Evolutionary conservation across 1,140 invertebrate species (phyloP).

Genomic region (Drosophila pseudoobscura): DNA sequence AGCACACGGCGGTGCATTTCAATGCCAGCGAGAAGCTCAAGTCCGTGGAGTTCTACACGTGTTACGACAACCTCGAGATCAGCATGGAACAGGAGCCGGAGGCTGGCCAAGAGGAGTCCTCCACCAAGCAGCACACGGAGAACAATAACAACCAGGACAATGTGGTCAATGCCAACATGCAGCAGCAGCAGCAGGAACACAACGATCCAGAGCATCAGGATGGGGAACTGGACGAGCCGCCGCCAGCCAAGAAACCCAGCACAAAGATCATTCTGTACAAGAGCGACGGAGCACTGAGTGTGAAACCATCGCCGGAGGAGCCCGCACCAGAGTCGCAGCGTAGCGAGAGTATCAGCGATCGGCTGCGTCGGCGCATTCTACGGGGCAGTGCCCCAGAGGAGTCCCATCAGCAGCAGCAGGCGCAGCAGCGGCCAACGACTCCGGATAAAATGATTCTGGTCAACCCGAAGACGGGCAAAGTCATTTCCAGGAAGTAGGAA

Average conservation of each 20-base stretch:
- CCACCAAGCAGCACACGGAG: constrained; percentile 34
- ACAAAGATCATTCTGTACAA: constrained; percentile 79
- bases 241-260: constrained; percentile 49
- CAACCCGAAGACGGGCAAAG: constrained; percentile 82
- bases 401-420: background rate
- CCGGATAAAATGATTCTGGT: constrained; percentile 79
- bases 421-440: constrained; percentile 33
- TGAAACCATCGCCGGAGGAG: constrained; percentile 56
- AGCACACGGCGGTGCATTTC: constrained; percentile 77
- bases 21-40: constrained; percentile 75
- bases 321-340: constrained; percentile 15
- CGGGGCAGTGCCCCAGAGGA: constrained; percentile 50
- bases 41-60: constrained; percentile 73
- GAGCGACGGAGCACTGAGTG: constrained; percentile 69
- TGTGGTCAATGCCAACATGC: constrained; percentile 63
- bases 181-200: constrained; percentile 8
- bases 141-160: constrained; percentile 74
- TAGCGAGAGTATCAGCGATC: constrained; percentile 75
- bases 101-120: background rate
- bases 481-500: constrained; percentile 67
- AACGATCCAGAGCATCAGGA: background rate
- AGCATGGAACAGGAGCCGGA: constrained; percentile 62
- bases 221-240: background rate
- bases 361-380: constrained; percentile 65
- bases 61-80: constrained; percentile 78